These are phyloP conservation scores for Leucophora obtusa DNA, from an alignment of 2,888 invertebrate species.

Conservation along the genomic window DNA sequence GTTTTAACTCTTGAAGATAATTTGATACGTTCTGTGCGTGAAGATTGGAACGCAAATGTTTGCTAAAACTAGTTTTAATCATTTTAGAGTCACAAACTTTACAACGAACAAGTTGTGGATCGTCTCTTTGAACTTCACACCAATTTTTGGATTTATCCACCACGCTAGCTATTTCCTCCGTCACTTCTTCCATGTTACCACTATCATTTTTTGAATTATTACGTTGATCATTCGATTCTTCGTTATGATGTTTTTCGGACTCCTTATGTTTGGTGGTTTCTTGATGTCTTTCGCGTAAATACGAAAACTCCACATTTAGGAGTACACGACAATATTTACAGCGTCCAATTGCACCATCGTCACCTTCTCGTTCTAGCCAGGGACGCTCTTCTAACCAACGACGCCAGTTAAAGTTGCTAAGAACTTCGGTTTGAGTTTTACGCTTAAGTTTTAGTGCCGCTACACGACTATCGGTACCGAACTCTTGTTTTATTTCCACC, in stretches of 20 bases:
- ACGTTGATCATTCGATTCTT: background rate
- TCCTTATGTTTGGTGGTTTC: constrained; percentile 66
- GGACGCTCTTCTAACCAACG: constrained; percentile 69
- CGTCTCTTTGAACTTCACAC: constrained; percentile 21
- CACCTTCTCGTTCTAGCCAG: constrained; percentile 69
- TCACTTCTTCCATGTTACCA: constrained; percentile 16
- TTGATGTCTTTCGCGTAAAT: constrained; percentile 71
- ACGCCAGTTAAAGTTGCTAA: too few species aligned
- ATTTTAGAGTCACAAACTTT: too few species aligned
- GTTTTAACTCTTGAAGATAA: too few species aligned
- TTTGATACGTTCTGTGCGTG: too few species aligned
- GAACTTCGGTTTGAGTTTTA: too few species aligned
- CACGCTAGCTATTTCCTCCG: background rate
- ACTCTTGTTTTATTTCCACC: too few species aligned
- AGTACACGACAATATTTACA: constrained; percentile 70
- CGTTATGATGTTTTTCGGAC: too few species aligned
- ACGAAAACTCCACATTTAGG: constrained; percentile 72
- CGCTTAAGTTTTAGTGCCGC: too few species aligned
- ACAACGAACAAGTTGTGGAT: constrained; percentile 9
- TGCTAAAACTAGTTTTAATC: too few species aligned
- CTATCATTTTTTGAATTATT: background rate
- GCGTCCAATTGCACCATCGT: constrained; percentile 67
- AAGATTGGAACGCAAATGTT: too few species aligned
- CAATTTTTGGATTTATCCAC: too few species aligned
- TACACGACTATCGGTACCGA: too few species aligned